phyloP scores from a whole-genome alignment of 2,888 invertebrate genomes.

The Thalpophila matura region DNA sequence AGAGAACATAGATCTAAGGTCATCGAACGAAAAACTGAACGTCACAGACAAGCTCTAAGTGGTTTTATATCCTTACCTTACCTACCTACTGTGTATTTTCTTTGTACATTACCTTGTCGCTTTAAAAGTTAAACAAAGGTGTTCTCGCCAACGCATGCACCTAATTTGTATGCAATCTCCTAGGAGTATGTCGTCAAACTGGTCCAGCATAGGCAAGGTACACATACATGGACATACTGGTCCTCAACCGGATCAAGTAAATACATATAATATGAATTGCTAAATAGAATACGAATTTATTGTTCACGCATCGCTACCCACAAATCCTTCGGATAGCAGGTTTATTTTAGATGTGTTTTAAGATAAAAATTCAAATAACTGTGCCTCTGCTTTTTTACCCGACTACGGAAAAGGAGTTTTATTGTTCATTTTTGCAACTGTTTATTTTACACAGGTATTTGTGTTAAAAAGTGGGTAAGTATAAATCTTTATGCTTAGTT shows the following conservation, averaged over 20 bases:
- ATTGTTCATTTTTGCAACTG: slow-evolving; percentile 16
- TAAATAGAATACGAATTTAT: slow-evolving; percentile 31
- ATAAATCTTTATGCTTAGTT: too few species aligned
- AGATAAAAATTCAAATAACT: slow-evolving; percentile 4
- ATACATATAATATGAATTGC: too few species aligned
- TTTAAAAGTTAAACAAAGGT: slow-evolving; percentile 6
- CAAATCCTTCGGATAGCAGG: slow-evolving; percentile 12
- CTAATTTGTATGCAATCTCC: slow-evolving; percentile 44
- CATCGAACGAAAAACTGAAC: too few species aligned
- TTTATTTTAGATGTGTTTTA: slow-evolving; percentile 24
- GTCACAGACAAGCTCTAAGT: neutral
- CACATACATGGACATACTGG: slow-evolving; percentile 59
- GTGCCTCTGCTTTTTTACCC: slow-evolving; percentile 1
- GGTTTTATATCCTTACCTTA: too few species aligned
- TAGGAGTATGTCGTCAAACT: slow-evolving; percentile 49
- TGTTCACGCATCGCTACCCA: slow-evolving; percentile 37
- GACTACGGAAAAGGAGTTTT: too few species aligned
- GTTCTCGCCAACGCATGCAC: slow-evolving; percentile 51
- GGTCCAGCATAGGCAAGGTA: slow-evolving; percentile 28
- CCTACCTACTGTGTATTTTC: too few species aligned
- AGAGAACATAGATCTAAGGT: neutral
- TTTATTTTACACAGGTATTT: neutral
- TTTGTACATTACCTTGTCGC: slow-evolving; percentile 40
- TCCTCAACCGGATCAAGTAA: slow-evolving; percentile 55
- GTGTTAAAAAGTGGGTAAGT: too few species aligned